Base-by-base conservation (phyloP, 2,113 vertebrate species). In the Thinocorus orbignyianus region DNA sequence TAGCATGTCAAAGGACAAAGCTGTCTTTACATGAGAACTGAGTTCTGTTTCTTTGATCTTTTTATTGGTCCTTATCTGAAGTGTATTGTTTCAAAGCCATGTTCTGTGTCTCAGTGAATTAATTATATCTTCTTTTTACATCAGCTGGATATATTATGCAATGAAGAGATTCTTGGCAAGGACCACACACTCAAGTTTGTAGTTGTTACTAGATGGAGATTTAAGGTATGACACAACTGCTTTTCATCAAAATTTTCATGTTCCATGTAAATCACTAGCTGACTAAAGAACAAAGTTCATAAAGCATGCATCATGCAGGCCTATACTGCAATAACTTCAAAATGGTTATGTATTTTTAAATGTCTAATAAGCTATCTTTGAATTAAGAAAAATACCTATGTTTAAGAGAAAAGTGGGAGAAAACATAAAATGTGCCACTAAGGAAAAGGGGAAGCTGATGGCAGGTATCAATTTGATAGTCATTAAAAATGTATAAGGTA, bases 61-160 rank as follows among this genome's bases (percentile, higher is more conserved):
- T 81, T 88, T 80, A 80, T 72, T 80, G 57, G 65, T 57, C n/a
- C 44, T 79, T 78, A 44, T 54, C 33, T 52, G 68, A 83, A 83
- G 66, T 78, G 62, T 58, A 48, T 70, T 81, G 58, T 80, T 79
- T 62, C 54, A 70, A 41, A 37, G 44, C 39, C 48, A 73, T 54
- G 57, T 72, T 82, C 44, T 71, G 44, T 61, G 39, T 88, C 55
- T 44, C 39, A 71, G 28, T 96, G 41, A 96, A 79, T 76, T 70
- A 10, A 28, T 42, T 58, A 71, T 92, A 92, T 49, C 86, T 68
- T 81, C 37, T 91, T 73, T 92, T 86, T 71, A 97, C 90, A 52
- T 72, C 96, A 99, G 99, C 98, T 99, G 98, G 99, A 99, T 97
- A 99, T 99, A 97, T 98, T 99, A 98, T 99, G 99, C 99, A 99